Conservation (phyloP, 2,888 invertebrate genomes). For the Sphaerophoria taeniata region DNA sequence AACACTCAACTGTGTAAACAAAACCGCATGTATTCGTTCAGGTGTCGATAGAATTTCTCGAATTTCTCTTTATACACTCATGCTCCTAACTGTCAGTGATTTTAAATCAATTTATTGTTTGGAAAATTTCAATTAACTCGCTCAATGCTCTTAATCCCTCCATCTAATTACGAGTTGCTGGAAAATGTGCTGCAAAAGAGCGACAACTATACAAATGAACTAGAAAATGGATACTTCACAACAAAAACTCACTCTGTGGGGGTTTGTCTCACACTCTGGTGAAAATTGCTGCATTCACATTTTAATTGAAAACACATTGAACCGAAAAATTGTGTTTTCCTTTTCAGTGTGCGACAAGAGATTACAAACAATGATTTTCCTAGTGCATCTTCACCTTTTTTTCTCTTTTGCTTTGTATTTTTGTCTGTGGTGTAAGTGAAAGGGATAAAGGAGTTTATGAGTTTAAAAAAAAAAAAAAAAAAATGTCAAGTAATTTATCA, state of each 20-base stretch:
- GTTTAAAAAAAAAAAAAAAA: background rate
- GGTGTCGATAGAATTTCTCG: constrained; percentile 40
- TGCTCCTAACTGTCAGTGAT: constrained; percentile 22
- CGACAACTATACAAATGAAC: background rate
- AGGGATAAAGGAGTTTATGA: background rate
- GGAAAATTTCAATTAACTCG: constrained; percentile 64
- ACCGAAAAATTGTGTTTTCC: constrained; percentile 62
- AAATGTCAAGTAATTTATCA: background rate
- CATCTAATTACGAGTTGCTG: constrained; percentile 47
- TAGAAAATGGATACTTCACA: constrained; percentile 3
- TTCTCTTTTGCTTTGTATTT: background rate
- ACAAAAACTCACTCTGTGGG: background rate
- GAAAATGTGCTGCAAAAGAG: constrained; percentile 45
- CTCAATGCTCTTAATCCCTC: constrained; percentile 45
- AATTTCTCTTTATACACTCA: background rate
- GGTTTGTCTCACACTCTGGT: background rate
- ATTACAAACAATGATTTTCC: constrained; percentile 36
- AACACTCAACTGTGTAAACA: background rate
- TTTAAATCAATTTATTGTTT: constrained; percentile 58
- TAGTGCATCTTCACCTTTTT: constrained; percentile 22
- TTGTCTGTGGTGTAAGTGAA: background rate
- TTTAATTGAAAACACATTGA: constrained; percentile 61
- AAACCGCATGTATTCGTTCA: constrained; percentile 21
- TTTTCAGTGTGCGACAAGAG: constrained; percentile 31
- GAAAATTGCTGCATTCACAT: constrained; percentile 40